phyloP scores from a whole-genome alignment of 2,797 vertebrate species.

The Mastacembelus armatus region DNA sequence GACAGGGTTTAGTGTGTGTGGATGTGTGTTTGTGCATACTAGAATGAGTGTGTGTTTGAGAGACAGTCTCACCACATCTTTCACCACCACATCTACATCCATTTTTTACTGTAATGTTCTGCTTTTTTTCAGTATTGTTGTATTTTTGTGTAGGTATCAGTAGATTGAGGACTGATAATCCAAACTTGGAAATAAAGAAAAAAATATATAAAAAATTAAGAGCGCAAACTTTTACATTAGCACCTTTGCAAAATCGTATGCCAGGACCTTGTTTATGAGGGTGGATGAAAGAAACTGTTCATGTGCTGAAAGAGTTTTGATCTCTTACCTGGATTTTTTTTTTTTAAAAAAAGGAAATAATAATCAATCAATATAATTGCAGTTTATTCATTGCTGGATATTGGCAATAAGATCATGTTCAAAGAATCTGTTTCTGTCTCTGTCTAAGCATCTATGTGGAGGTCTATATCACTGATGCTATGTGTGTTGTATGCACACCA shows the following conservation, averaged over 20 bases:
- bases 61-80: not conserved
- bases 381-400: not conserved
- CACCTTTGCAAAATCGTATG: too few species aligned
- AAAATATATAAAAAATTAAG: too few species aligned
- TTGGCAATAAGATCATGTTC: not conserved
- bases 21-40: slow-evolving; percentile 2
- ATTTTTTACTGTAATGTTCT: too few species aligned
- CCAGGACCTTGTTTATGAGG: too few species aligned
- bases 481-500: slow-evolving; percentile 35
- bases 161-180: too few species aligned
- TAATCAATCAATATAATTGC: not conserved
- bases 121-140: too few species aligned
- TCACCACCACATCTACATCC: too few species aligned
- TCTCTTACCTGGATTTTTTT: not conserved
- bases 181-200: too few species aligned
- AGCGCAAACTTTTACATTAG: too few species aligned
- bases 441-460: rapidly evolving
- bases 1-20: slow-evolving; percentile 23
- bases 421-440: not conserved
- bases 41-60: not conserved
- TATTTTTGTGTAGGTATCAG: too few species aligned
- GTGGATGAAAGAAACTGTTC: too few species aligned
- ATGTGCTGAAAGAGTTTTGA: too few species aligned
- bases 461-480: not conserved
- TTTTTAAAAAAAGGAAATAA: not conserved